Conservation (phyloP, 2,797 vertebrate genomes). For the Lagodon rhomboides region DNA sequence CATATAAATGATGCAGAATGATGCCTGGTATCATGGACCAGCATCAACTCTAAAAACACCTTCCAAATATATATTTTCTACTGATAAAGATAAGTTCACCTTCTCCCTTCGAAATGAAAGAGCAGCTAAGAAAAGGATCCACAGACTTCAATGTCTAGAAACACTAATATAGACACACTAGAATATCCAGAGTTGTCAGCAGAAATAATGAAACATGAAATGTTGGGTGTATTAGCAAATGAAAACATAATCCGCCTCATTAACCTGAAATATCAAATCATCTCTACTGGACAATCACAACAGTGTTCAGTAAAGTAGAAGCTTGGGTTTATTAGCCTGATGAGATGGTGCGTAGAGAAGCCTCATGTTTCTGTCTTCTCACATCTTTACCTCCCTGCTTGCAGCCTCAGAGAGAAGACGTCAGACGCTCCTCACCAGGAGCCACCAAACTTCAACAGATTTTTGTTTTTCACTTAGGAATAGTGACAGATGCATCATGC, state of each 20-base stretch:
- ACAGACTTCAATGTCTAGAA: background rate
- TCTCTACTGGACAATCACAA: background rate
- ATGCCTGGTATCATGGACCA: background rate
- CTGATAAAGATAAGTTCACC: background rate
- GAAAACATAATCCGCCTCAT: background rate
- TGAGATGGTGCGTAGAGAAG: background rate
- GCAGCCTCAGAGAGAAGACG: slow-evolving; percentile 6
- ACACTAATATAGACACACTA: background rate
- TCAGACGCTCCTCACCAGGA: background rate
- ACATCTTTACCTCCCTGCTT: background rate
- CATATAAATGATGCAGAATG: background rate
- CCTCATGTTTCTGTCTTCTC: slow-evolving; percentile 9
- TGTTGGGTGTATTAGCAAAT: background rate
- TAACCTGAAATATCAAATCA: background rate
- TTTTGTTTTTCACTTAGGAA: background rate
- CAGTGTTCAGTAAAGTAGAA: background rate
- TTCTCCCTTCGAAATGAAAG: background rate
- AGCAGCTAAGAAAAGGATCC: slow-evolving; percentile 13
- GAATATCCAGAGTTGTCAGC: background rate
- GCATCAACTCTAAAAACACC: background rate
- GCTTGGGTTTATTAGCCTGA: slow-evolving; percentile 19
- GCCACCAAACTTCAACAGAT: slow-evolving; percentile 10
- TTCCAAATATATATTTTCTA: slow-evolving; percentile 1
- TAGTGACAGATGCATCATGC: background rate
- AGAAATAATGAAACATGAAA: slow-evolving; percentile 13